Conservation (phyloP, 2,797 vertebrate genomes). For the Galagoides demidoff region DNA sequence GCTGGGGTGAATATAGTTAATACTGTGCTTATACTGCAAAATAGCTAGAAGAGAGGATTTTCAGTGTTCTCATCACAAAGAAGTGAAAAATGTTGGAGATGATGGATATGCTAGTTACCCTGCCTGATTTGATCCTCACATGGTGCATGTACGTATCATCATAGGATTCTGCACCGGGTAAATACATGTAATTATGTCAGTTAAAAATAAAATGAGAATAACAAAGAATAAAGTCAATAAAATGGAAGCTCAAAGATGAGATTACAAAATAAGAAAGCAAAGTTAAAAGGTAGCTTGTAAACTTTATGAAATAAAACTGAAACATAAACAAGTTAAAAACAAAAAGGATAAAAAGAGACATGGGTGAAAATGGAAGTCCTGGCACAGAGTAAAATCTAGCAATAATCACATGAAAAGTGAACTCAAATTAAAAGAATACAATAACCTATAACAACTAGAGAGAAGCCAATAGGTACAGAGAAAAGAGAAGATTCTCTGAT, state of each 20-base stretch:
- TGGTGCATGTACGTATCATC: neutral
- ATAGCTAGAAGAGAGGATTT: neutral
- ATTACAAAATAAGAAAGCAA: neutral
- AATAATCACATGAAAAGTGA: neutral
- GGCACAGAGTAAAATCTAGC: neutral
- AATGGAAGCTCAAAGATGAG: neutral
- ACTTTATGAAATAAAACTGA: neutral
- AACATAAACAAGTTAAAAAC: neutral
- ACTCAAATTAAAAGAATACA: neutral
- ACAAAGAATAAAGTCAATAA: neutral
- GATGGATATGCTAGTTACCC: neutral
- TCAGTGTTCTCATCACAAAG: neutral
- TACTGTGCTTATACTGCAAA: neutral
- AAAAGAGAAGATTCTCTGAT: neutral
- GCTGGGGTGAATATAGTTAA: neutral
- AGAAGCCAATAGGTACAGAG: neutral
- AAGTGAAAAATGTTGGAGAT: neutral
- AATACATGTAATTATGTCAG: neutral
- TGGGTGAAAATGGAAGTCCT: neutral
- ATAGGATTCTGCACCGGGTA: neutral
- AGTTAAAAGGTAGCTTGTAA: neutral
- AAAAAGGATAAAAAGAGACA: neutral
- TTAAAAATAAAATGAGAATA: neutral
- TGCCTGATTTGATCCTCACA: neutral
- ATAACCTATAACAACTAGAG: neutral